Evolutionary conservation across 2,888 invertebrate species (phyloP), one percentile per base, ranked within the genome.

Genomic region (Acrocyrtus sp.): DNA sequence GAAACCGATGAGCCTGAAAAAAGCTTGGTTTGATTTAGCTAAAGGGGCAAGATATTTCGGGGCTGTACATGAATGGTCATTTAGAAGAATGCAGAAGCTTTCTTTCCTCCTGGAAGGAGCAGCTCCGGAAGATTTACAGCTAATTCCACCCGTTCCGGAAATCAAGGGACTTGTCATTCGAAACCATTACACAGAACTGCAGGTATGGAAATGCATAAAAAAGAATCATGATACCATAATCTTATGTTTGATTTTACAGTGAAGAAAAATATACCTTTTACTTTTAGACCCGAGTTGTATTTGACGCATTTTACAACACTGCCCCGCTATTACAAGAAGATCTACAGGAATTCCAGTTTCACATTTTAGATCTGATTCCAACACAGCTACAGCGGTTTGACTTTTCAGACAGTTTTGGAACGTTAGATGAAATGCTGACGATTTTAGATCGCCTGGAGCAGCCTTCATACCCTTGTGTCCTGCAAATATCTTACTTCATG

Each of bases 11-110:
- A 61, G 67, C 54, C 22, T 77, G 27, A 73, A 75, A 39, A 75
- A 74, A 22, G 61, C 75, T 21, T 77, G 77, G 77, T 77, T 77
- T 56, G 75, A 73, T 17, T 29, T 77, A 17, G 77, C 77, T 12
- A 77, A 77, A 57, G 69, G 77, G 12, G 75, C 77, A 2, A 53
- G 77, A n/a, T 77, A 73, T 48, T 77, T 77, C 68, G 77, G 77
- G 45, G 73, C 73, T 0, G 73, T 77, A 3, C 70, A 74, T 34
- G 77, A 77, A 53, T 77, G 77, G 77, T 75, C 75, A 10, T 77
- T 77, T 34, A 47, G 75, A 24, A 66, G 77, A 48, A 74, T 77
- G 77, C 77, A 77, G 48, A 73, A 75, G 39, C 34, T 74, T 1
- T 75, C 75, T 0, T 77, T 77, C 41, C 72, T 77, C 2, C 53